Evolutionary conservation across 2,113 vertebrate genomes (phyloP), one percentile per base, ranked within the genome.

Genomic region (Actenoides lindsayi): DNA sequence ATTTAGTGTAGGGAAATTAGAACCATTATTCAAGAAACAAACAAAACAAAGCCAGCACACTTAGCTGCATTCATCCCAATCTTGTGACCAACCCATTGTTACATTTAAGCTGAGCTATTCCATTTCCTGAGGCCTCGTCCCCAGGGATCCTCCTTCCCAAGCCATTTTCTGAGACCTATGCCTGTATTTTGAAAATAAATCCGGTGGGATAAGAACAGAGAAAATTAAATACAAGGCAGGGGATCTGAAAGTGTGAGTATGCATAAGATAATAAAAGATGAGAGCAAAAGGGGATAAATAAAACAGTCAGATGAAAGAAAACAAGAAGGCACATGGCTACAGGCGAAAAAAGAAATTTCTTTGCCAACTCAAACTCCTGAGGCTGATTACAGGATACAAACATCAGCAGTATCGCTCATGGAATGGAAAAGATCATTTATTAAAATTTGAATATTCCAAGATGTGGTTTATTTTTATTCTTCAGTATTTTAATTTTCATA

Each of bases 141-240:
- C 95, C 85, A 73, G 92, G 92, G 93, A 97, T 79, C 20, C 74
- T 50, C 54, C 64, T 88, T 89, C 84, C 89, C 89, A 91, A 97
- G 74, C 37, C 82, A 91, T 96, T 98, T 97, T 96, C 95, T 97
- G 86, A 97, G 90, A 97, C 73, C 88, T 95, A 67, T 80, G 94
- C 69, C 80, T 81, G 30, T 82, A 82, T 95, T 97, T 94, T 97
- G 79, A 90, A 96, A 97, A 87, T 51, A 96, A 97, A 95, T 96
- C 93, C 96, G 79, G 79, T 90, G 83, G 95, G 95, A 97, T 91
- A 83, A 97, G 76, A 96, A 80, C 64, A 96, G 94, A 96, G 93
- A 97, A 98, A 97, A 97, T 96, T 76, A 97, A 97, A 97, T 88
- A 95, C 80, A 96, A 98, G 91, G 33, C 63, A 94, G 73, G 67